phyloP scores from a whole-genome alignment of 2,888 invertebrate genomes.

The Andricus quercusramuli region DNA sequence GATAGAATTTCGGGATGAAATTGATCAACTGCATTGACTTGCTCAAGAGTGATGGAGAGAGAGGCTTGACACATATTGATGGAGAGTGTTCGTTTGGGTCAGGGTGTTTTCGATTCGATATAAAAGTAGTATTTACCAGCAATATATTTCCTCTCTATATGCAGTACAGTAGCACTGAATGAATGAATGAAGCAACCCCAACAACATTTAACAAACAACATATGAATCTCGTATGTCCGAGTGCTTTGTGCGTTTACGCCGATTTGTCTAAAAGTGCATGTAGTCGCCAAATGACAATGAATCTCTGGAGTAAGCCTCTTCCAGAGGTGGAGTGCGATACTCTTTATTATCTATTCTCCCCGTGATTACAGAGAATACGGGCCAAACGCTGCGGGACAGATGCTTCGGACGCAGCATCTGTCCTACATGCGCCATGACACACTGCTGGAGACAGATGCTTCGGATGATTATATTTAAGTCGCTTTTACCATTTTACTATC shows the following conservation, averaged over 20 bases:
- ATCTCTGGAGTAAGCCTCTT: slow-evolving; percentile 38
- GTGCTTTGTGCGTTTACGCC: slow-evolving; percentile 41
- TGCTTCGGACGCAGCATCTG: slow-evolving; percentile 32
- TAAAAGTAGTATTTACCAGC: slow-evolving; percentile 35
- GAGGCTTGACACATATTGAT: slow-evolving; percentile 25
- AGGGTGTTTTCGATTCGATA: slow-evolving; percentile 6
- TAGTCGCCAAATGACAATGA: slow-evolving; percentile 40
- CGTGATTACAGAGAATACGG: slow-evolving; percentile 39
- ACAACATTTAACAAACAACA: slow-evolving; percentile 14
- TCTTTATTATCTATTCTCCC: slow-evolving; percentile 41
- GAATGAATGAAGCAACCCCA: slow-evolving; percentile 21
- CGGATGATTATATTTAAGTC: slow-evolving; percentile 37
- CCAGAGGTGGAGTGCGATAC: slow-evolving; percentile 40
- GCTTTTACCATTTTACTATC: background rate
- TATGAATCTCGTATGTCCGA: slow-evolving; percentile 31
- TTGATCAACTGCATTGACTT: background rate
- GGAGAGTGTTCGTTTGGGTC: slow-evolving; percentile 10
- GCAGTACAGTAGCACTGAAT: background rate
- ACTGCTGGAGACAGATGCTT: slow-evolving; percentile 28
- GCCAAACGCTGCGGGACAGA: slow-evolving; percentile 31
- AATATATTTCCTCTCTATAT: slow-evolving; percentile 28
- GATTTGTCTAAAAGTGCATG: slow-evolving; percentile 40
- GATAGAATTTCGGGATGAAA: too few species aligned
- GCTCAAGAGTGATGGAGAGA: background rate
- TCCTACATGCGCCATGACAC: slow-evolving; percentile 13